Evolutionary conservation across 2,797 vertebrate genomes (phyloP).

Genomic region (Acanthurus tractus): DNA sequence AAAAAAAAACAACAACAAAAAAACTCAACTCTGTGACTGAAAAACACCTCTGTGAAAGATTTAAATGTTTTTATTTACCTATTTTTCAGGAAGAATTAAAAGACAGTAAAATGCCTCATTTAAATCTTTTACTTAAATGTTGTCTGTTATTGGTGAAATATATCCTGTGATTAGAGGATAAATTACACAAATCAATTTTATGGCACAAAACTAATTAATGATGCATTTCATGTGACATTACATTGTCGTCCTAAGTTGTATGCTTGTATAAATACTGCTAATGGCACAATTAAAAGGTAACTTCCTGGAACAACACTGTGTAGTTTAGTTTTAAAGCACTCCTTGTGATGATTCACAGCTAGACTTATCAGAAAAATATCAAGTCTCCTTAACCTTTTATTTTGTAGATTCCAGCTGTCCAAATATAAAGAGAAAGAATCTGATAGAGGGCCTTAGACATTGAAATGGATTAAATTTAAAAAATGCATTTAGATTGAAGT

Average conservation of each 20-base stretch:
- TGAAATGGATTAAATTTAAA: too few relatives aligned
- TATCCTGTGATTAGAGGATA: background rate
- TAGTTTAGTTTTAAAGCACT: background rate
- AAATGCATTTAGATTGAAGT: too few relatives aligned
- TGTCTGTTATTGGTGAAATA: background rate
- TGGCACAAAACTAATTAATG: too few relatives aligned
- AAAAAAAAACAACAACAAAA: conserved; percentile 1
- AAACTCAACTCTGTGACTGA: conserved; percentile 3
- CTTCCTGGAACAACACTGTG: background rate
- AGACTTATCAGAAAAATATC: background rate
- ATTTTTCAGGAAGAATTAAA: background rate
- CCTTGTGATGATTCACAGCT: background rate
- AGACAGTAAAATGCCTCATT: background rate
- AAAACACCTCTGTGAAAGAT: background rate
- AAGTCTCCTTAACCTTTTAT: background rate
- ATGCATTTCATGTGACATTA: too few relatives aligned
- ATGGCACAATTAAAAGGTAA: background rate
- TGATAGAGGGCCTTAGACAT: too few relatives aligned
- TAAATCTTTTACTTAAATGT: background rate
- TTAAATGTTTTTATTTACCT: background rate
- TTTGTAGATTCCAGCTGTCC: background rate
- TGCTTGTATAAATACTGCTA: background rate
- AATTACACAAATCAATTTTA: too few relatives aligned
- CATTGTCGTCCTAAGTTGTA: background rate
- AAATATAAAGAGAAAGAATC: too few relatives aligned